Evolutionary conservation across 2,888 invertebrate species (phyloP).

Genomic region (Dermolepida albohirtum): DNA sequence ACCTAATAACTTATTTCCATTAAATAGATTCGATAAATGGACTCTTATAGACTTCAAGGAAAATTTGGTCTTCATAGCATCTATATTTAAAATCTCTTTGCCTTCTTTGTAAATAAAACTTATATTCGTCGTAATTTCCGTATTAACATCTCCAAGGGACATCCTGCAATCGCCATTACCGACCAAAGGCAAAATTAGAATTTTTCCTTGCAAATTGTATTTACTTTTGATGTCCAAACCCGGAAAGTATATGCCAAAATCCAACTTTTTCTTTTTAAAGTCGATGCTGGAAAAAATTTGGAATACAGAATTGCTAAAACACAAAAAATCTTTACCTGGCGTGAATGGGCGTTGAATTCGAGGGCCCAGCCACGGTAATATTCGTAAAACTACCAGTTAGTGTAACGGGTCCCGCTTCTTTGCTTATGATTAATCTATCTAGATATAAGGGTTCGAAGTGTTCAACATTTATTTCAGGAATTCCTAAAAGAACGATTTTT

Average conservation of each 20-base stretch:
- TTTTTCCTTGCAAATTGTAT: constrained; percentile 72
- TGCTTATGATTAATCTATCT: constrained; percentile 68
- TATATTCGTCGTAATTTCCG: constrained; percentile 67
- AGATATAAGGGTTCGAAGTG: constrained; percentile 71
- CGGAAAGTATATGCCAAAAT: constrained; percentile 70
- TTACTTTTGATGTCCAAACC: constrained; percentile 68
- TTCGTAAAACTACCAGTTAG: constrained; percentile 70
- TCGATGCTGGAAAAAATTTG: constrained; percentile 64
- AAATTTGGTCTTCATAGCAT: constrained; percentile 70
- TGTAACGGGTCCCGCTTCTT: constrained; percentile 69
- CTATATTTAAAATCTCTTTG: constrained; percentile 65
- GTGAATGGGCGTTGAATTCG: constrained; percentile 68
- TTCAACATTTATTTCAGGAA: constrained; percentile 71
- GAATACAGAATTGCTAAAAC: neutral
- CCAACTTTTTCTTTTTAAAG: constrained; percentile 65
- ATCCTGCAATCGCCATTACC: constrained; percentile 70
- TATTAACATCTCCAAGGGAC: constrained; percentile 68
- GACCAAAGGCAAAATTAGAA: constrained; percentile 70
- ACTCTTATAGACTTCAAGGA: constrained; percentile 68
- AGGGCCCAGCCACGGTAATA: constrained; percentile 69
- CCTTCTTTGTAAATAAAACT: constrained; percentile 63
- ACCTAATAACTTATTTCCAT: constrained; percentile 73
- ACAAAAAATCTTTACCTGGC: constrained; percentile 56
- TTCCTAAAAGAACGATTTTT: constrained; percentile 58
- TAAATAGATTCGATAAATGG: constrained; percentile 71